Evolutionary conservation across 2,888 invertebrate genomes (phyloP), one percentile per base, ranked within the genome.

Genomic region (Shargacucullia verbasci): DNA sequence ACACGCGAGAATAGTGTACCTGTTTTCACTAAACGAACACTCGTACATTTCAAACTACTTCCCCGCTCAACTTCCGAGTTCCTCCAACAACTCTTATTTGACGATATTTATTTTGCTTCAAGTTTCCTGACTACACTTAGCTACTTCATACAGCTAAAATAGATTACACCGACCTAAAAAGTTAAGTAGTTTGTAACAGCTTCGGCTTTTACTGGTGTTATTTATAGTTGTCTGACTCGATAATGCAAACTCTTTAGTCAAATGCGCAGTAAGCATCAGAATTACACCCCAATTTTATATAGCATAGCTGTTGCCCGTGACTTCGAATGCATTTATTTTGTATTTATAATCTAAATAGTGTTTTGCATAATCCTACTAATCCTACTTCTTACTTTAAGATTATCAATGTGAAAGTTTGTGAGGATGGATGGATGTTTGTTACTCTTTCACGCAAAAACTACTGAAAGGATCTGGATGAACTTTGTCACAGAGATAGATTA

Each of bases 121-220:
- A 76, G 46, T 76, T 76, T 59, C 33, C 45, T 56, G 55, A 69
- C 50, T 65, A 73, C 70, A 58, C 58, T 73, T 62, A 69, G 62
- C 46, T 57, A 40, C 59, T 66, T 73, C 58, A 62, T 76, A 72
- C 69, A 38, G 55, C 57, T 59, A 54, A 76, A 76, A 73, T 73
- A 73, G 65, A 73, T 73, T 72, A 69, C 69, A 60, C 39, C 37
- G 12, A 72, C 55, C 43, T 65, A 56, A 69, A 72, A 75, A 65
- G 50, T 64, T 69, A 72, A 71, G 62, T 60, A 72, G 65, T 73
- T 65, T 65, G 50, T 41, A 50, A 57, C 59, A 50, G 50, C 52
- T 50, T 69, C 37, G 31, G 20, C 44, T 39, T 59, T 52, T 59
- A 43, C 53, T 50, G 20, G 29, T 31, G 59, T 62, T 58, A 65